These are phyloP conservation scores for Ptychadena robeensis DNA, from an alignment of 2,797 vertebrate genomes.

Conservation along the genomic window DNA sequence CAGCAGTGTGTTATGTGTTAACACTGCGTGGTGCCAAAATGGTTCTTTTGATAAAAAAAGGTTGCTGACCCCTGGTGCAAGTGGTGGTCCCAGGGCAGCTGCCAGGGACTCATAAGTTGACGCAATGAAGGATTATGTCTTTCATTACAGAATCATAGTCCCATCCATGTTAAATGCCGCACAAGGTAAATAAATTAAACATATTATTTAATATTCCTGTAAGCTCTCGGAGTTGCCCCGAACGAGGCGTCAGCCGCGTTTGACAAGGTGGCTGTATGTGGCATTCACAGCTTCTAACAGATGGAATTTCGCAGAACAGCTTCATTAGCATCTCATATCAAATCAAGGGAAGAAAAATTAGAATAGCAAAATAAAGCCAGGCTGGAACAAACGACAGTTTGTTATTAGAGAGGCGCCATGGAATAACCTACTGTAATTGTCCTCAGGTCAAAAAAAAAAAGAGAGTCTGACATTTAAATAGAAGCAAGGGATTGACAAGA, in stretches of 20 bases:
- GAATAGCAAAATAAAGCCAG: background rate
- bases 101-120: background rate
- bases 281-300: constrained; percentile 8
- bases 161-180: constrained; percentile 16
- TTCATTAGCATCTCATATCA: constrained; percentile 25
- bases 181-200: constrained; percentile 53
- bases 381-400: background rate
- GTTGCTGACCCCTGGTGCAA: no score
- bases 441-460: background rate
- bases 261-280: constrained; percentile 1
- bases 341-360: background rate
- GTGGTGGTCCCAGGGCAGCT: no score
- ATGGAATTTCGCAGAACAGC: constrained; percentile 33
- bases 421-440: background rate
- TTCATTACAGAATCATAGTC: background rate
- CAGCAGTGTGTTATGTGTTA: no score
- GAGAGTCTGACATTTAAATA: background rate
- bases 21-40: no score
- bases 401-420: background rate
- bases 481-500: background rate
- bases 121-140: background rate
- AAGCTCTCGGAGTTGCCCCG: constrained; percentile 37
- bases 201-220: constrained; percentile 55
- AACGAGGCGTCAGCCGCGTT: constrained; percentile 21
- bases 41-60: no score